Evolutionary conservation across 2,113 vertebrate species (phyloP).

Genomic region (Dolichallabes microphthalmus): DNA sequence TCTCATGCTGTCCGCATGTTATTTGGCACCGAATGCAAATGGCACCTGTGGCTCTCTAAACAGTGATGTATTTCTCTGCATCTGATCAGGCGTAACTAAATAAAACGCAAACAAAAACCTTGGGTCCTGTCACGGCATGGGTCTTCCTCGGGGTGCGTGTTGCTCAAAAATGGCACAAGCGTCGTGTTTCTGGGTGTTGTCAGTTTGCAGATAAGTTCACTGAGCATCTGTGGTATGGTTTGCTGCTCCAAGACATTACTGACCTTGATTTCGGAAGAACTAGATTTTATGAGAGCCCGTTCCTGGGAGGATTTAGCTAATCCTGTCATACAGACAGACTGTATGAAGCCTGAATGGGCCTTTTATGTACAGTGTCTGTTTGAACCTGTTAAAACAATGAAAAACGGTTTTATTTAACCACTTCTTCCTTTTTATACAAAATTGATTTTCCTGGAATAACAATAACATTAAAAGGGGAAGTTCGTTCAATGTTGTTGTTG

Average conservation of each 20-base stretch:
- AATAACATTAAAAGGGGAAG: not conserved
- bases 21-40: constrained; percentile 25
- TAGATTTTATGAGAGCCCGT: constrained; percentile 25
- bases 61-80: not conserved
- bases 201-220: not conserved
- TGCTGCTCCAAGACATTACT: not conserved
- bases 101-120: not conserved
- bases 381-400: not conserved
- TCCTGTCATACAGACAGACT: constrained; percentile 9
- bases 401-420: not conserved
- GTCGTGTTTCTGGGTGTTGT: not conserved
- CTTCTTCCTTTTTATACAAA: not conserved
- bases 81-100: not conserved
- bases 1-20: constrained; percentile 38
- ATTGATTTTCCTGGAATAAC: not conserved
- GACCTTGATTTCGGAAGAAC: constrained; percentile 12
- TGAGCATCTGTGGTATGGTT: not conserved
- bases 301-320: constrained; percentile 23
- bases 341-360: constrained; percentile 16
- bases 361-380: constrained; percentile 14
- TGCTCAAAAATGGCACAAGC: not conserved
- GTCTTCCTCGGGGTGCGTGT: not conserved
- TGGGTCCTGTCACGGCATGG: constrained; percentile 5
- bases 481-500: not conserved
- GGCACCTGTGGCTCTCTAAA: constrained; percentile 32